These are phyloP conservation scores for Liodrosophila aerea DNA, from an alignment of 2,888 invertebrate species.

Conservation along the genomic window DNA sequence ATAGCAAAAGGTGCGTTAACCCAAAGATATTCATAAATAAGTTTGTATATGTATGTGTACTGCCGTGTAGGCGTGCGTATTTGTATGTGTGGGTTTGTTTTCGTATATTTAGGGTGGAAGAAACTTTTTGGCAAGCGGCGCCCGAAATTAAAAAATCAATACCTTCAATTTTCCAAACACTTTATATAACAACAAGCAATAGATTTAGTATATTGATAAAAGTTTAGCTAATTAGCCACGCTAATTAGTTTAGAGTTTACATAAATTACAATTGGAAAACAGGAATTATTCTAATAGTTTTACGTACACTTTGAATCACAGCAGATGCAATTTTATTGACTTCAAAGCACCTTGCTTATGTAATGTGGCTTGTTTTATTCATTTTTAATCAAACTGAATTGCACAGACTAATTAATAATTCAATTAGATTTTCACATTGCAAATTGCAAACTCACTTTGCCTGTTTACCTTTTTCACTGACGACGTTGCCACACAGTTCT, in stretches of 20 bases:
- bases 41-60: background rate
- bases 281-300: background rate
- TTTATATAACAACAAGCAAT: constrained; percentile 16
- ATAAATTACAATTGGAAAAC: too few relatives aligned
- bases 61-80: constrained; percentile 7
- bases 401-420: constrained; percentile 2
- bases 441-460: constrained; percentile 23
- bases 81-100: constrained; percentile 5
- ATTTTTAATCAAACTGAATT: constrained; percentile 10
- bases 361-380: background rate
- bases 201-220: too few relatives aligned
- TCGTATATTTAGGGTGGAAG: constrained; percentile 6
- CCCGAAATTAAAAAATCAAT: constrained; percentile 53
- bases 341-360: constrained; percentile 2
- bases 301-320: constrained; percentile 21
- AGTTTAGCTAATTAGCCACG: too few relatives aligned
- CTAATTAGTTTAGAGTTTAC: too few relatives aligned
- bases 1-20: constrained; percentile 54
- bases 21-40: constrained; percentile 43
- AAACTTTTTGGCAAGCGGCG: constrained; percentile 50
- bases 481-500: constrained; percentile 24
- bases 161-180: constrained; percentile 22
- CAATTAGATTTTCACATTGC: constrained; percentile 1
- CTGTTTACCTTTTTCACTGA: constrained; percentile 42
- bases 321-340: constrained; percentile 4